These are phyloP conservation scores for Serilophus lunatus DNA, from an alignment of 2,113 vertebrate species.

Conservation along the genomic window DNA sequence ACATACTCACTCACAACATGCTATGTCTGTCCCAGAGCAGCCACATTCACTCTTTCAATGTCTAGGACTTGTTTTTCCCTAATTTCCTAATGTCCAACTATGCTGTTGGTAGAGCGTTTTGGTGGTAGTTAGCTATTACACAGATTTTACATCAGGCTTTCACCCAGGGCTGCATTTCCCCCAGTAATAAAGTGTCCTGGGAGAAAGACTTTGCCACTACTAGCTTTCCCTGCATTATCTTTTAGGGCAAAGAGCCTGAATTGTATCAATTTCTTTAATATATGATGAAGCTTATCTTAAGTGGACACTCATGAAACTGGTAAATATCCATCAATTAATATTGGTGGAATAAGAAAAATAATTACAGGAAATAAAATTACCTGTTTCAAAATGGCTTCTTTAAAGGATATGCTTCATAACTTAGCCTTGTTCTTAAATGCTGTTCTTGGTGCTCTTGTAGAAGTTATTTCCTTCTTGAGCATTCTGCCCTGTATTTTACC, in stretches of 20 bases:
- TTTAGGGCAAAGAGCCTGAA: background rate
- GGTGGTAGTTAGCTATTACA: background rate
- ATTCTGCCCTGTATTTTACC: background rate
- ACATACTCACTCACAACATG: fast-evolving
- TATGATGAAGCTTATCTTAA: background rate
- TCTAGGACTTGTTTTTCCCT: background rate
- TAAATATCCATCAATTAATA: background rate
- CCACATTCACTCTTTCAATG: background rate
- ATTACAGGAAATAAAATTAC: background rate
- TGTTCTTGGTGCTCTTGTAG: background rate
- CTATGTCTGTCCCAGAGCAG: background rate
- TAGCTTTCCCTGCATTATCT: background rate
- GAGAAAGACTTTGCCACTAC: background rate
- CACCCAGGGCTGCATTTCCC: background rate
- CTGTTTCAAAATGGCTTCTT: background rate
- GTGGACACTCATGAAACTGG: background rate
- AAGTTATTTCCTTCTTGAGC: background rate
- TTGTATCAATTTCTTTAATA: background rate
- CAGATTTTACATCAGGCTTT: background rate
- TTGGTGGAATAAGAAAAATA: background rate
- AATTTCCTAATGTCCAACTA: fast-evolving
- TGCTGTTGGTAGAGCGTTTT: background rate
- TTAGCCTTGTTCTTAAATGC: background rate
- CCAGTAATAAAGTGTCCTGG: background rate
- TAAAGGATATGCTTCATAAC: background rate